Base-by-base conservation (phyloP, 2,888 invertebrate genomes). In the Rhagonycha lutea region DNA sequence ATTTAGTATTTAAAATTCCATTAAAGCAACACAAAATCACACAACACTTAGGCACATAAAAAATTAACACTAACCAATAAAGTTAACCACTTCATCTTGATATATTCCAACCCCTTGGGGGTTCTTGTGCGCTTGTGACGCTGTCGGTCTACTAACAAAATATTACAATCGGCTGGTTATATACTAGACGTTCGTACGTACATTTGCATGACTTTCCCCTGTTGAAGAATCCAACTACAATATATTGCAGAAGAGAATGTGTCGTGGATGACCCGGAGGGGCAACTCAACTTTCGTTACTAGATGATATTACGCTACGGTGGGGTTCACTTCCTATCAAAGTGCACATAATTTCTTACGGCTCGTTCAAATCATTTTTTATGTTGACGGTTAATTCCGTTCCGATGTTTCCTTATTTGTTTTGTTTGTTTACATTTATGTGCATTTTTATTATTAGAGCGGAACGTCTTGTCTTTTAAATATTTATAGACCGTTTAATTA, bases 81-180 rank as follows among this genome's bases (percentile, higher is more conserved):
- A 83, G 86, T 84, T 82, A 86, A 85, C 84, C 87, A 87, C 87
- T 85, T 87, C 88, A 88, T 88, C 79, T 82, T 86, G 82, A 80
- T 77, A 75, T 74, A 74, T 79, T 71, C 80, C 75, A 80, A 82
- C 81, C 83, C 83, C 79, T 69, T 72, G 81, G 84, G 85, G 83
- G 78, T 80, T 79, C 77, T 80, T 77, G 80, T 81, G 82, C 84
- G 84, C 80, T 81, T 81, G 73, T 73, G 83, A 86, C 85, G 86
- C 85, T 83, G 84, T 83, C 79, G 83, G 84, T 86, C 84, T 84
- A 87, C 86, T 87, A 83, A 84, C 82, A 78, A 81, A 76, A 79
- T 81, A 81, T 82, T 81, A 81, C 80, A 79, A 77, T 80, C 79
- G 76, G 79, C 79, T 78, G 80, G 83, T 85, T 87, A 83, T 87